Base-by-base conservation (phyloP, 1,140 invertebrate genomes). In the Lamellibrachia luymesi region DNA sequence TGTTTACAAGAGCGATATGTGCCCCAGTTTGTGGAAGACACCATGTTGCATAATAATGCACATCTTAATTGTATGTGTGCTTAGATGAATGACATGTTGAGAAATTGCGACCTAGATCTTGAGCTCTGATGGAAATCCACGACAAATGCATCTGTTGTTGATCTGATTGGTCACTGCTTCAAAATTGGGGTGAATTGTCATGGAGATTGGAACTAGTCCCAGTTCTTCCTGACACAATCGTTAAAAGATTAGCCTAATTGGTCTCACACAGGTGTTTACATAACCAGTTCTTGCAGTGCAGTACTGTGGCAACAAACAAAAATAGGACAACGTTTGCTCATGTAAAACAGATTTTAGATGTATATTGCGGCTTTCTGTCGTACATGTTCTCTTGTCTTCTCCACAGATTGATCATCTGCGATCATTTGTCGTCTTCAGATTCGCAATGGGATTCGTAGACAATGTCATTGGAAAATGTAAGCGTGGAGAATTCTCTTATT, bases 391-490 rank as follows among this genome's bases (percentile, higher is more conserved):
- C n/a, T 38, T 93, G 52, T 10, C 50, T 50, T 92, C 38, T 92
- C 51, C 95, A 17, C 94, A 98, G 97, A 96, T 97, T 0, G 96
- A 96, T 50, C 99, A 99, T 97, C 96, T 99, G 93, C 97, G 98
- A 93, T 98, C 98, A 95, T 98, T 99, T 96, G 97, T 99, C 52
- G 97, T 98, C 95, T 99, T 99, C 96, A 97, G 98, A 94, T 98
- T 99, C 90, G 97, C 97, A 17, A 99, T 99, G 97, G 99, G 99
- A 91, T 97, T 99, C 94, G 96, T 99, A 50, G 99, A 99, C 96
- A 99, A 99, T 96, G 98, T 99, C 93, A 97, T 99, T 93, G 99
- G 98, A 49, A 99, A 99, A 97, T 99, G 98, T 98, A 97, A 97
- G 98, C 97, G 17, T 80, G 64, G 64, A 80, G 64, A 17, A 22